Conservation (phyloP, 2,113 vertebrate genomes). For the Lophochroa leadbeateri region DNA sequence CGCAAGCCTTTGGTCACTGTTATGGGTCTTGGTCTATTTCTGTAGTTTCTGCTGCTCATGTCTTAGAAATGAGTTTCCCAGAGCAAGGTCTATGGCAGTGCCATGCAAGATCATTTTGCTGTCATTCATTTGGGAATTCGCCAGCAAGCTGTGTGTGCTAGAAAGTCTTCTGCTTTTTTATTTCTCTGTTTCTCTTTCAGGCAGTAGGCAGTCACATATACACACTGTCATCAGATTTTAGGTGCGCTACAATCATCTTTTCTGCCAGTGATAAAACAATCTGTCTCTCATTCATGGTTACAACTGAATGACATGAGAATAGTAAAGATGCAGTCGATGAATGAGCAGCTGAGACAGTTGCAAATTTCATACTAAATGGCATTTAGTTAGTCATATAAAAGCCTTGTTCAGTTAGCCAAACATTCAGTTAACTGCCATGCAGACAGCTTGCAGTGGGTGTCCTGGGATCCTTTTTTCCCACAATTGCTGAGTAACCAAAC, state of each 20-base stretch:
- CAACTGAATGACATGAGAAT: not conserved
- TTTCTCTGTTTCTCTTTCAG: not conserved
- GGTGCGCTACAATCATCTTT: not conserved
- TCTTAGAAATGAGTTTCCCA: not conserved
- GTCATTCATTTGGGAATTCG: not conserved
- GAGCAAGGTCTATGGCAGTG: not conserved
- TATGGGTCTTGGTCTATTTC: not conserved
- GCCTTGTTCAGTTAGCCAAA: not conserved
- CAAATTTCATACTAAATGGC: not conserved
- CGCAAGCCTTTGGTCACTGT: not conserved
- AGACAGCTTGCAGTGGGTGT: not conserved
- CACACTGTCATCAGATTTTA: not conserved
- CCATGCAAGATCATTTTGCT: not conserved
- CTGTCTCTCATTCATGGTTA: not conserved
- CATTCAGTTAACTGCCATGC: not conserved
- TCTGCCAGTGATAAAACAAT: not conserved
- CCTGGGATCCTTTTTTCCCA: not conserved
- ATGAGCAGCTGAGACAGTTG: not conserved
- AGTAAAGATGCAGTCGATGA: not conserved
- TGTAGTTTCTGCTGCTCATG: not conserved
- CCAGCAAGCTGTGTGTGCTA: not conserved
- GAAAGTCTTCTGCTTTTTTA: not conserved
- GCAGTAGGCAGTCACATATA: not conserved
- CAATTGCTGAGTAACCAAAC: not conserved
- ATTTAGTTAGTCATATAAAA: not conserved